Conservation (phyloP, 1,140 invertebrate genomes). For the Scylla paramamosain region DNA sequence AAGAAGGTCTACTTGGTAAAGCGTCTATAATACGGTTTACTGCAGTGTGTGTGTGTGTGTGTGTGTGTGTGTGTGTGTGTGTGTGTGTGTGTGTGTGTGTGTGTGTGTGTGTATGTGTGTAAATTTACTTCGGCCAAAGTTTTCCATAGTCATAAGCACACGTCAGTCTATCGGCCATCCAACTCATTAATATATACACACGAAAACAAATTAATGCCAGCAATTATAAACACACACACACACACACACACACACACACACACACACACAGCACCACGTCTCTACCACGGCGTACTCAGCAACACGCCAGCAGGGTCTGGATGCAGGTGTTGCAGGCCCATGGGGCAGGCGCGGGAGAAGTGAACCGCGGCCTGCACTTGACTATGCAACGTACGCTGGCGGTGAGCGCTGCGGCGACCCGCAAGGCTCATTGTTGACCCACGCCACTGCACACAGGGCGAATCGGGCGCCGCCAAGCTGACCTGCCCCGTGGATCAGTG, state of each 20-base stretch:
- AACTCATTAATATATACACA: not conserved
- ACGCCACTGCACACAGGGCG: not conserved
- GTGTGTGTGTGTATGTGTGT: not conserved
- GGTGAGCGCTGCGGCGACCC: not conserved
- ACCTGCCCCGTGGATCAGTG: not conserved
- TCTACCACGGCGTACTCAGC: not conserved
- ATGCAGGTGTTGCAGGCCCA: not conserved
- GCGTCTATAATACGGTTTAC: not conserved
- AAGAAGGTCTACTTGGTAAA: not conserved
- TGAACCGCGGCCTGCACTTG: not conserved
- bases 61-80: constrained; percentile 20
- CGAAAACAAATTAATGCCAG: not conserved
- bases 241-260: not conserved
- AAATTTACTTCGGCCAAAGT: not conserved
- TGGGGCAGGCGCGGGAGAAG: not conserved
- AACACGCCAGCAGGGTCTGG: not conserved
- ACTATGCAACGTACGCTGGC: not conserved
- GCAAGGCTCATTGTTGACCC: not conserved
- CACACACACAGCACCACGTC: not conserved
- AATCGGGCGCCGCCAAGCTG: not conserved
- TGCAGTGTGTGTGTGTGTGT: not conserved
- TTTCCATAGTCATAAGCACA: not conserved
- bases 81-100: constrained; percentile 15
- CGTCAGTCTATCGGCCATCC: not conserved
- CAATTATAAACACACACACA: too few species aligned